These are phyloP conservation scores for Gymnopithys bicolor DNA, from an alignment of 2,797 vertebrate genomes.

Conservation along the genomic window DNA sequence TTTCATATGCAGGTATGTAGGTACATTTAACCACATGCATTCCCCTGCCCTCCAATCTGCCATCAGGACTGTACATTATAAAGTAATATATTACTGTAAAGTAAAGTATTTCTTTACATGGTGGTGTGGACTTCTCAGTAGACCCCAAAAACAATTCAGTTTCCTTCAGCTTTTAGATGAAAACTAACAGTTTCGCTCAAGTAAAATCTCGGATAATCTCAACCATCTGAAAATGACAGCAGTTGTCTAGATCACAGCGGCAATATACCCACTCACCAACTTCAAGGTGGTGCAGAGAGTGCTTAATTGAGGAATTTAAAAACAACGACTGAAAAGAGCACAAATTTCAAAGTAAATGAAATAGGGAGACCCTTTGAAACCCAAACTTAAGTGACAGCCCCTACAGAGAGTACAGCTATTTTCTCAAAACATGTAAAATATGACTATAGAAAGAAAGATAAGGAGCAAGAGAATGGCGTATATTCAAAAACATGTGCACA, in stretches of 20 bases:
- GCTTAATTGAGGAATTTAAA: constrained; percentile 58
- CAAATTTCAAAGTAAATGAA: constrained; percentile 60
- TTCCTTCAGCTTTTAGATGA: constrained; percentile 33
- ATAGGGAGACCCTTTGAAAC: constrained; percentile 50
- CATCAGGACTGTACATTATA: not conserved
- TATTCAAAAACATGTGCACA: constrained; percentile 56
- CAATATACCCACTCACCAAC: constrained; percentile 38
- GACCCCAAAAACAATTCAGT: not conserved
- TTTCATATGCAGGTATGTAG: not conserved
- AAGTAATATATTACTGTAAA: not conserved
- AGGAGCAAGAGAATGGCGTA: not conserved
- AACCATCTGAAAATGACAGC: constrained; percentile 49
- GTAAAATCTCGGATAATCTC: constrained; percentile 42
- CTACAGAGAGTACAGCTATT: constrained; percentile 50
- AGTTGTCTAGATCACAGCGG: constrained; percentile 49
- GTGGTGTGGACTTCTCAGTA: not conserved
- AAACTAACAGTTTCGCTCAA: constrained; percentile 43
- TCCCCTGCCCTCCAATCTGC: not conserved
- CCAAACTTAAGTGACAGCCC: constrained; percentile 59
- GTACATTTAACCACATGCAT: not conserved
- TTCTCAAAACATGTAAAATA: constrained; percentile 42
- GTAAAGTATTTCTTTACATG: not conserved
- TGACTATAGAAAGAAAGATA: constrained; percentile 54
- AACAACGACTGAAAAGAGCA: constrained; percentile 37
- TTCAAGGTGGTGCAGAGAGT: constrained; percentile 29